Base-by-base conservation (phyloP, 2,797 vertebrate genomes). In the Pseudotriccus pelzelni region DNA sequence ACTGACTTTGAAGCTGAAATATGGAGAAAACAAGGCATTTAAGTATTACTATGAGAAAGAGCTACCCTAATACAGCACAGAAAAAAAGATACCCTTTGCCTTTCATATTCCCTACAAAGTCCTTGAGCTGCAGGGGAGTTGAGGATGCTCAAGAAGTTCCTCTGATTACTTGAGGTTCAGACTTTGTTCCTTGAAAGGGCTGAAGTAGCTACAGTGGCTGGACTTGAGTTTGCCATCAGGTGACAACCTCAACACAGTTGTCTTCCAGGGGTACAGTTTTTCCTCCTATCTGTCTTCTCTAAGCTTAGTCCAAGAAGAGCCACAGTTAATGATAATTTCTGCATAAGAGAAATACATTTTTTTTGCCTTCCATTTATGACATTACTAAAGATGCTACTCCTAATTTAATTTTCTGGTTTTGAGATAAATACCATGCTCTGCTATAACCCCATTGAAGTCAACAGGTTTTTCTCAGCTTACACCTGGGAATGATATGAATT, bases 21-120 rank as follows among this genome's bases (percentile, higher is more conserved):
- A 49, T 46, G 34, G 32, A 39, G 49, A 47, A 89, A 73, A 47
- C 25, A 68, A 72, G 15, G 10, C 32, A 24, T 77, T 88, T 58
- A 43, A 70, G 16, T 37, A 74, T 52, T 46, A 22, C 28, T 28
- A 1, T 70, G 21, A 81, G 67, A 63, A 81, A 52, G 47, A 75
- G 14, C 43, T 86, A 50, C 25, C 8, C 30, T 32, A 53, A 2
- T 12, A 14, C 28, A 85, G 50, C 37, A 37, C 11, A 53, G 44
- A 19, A 32, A 36, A 39, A 25, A 66, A 24, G 10, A 21, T 6
- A 23, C 5, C 19, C 20, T 62, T 30, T 37, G 16, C 34, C 67
- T 32, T 44, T 55, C 5, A 2, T 28, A 9, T 28, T 10, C 8
- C 34, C 22, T 15, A 4, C 0, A 0, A 46, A 22, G 22, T 32